Percentiles rank a stretch among this genome's conserved stretches.
Conservation (phyloP, 1,140 invertebrate species). For the Nephila pilipes region DNA sequence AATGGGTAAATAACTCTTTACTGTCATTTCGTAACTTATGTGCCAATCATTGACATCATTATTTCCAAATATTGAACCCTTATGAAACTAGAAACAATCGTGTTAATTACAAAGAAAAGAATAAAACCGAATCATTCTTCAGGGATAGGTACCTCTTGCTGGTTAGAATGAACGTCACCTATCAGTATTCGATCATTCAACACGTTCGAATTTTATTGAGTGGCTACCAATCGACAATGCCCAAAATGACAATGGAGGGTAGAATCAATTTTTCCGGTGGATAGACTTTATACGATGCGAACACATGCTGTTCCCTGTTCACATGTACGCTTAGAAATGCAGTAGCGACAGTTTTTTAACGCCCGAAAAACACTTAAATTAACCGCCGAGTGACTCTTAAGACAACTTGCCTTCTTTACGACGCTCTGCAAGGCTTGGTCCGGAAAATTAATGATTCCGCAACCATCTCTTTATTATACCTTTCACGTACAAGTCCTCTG, state of each 20-base stretch:
- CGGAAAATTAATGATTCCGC: slow-evolving; percentile 59
- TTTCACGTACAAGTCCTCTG: background rate
- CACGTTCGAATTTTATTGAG: background rate
- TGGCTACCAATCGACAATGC: background rate
- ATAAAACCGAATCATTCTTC: too few relatives aligned
- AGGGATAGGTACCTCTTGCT: too few relatives aligned
- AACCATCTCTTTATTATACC: background rate
- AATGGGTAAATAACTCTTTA: too few relatives aligned
- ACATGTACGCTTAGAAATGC: slow-evolving; percentile 50
- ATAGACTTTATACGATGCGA: background rate
- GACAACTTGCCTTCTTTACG: background rate
- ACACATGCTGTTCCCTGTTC: background rate
- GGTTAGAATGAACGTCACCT: background rate
- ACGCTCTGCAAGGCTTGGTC: background rate
- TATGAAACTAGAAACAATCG: too few relatives aligned
- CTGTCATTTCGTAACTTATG: too few relatives aligned
- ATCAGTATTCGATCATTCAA: background rate
- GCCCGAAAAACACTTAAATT: slow-evolving; percentile 66
- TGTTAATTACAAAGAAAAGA: too few relatives aligned
- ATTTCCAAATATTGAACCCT: too few relatives aligned
- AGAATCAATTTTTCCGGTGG: background rate
- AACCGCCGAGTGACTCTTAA: background rate
- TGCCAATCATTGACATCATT: too few relatives aligned
- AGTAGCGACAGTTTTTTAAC: slow-evolving; percentile 66
- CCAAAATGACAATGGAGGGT: background rate